Evolutionary conservation across 2,888 invertebrate genomes (phyloP).

Genomic region (Diabrotica balteata): DNA sequence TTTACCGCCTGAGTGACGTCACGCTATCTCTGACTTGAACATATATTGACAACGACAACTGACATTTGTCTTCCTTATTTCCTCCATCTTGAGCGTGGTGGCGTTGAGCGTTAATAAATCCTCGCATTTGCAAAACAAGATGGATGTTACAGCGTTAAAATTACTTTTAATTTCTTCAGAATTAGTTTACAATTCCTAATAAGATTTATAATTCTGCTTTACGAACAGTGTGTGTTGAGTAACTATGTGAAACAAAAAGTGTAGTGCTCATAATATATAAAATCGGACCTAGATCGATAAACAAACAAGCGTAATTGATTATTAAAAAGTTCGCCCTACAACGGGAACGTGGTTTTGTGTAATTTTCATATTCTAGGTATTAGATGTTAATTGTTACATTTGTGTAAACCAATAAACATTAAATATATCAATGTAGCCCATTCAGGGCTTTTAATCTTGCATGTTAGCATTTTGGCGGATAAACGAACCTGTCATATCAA

Average conservation of each 20-base stretch:
- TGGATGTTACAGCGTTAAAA: constrained; percentile 23
- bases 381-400: constrained; percentile 16
- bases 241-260: constrained; percentile 33
- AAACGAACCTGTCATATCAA: constrained; percentile 13
- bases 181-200: not conserved
- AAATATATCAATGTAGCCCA: constrained; percentile 5
- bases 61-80: constrained; percentile 4
- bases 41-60: not conserved
- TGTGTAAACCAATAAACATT: constrained; percentile 2
- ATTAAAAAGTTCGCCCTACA: constrained; percentile 26
- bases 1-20: too few relatives aligned
- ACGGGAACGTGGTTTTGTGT: constrained; percentile 26
- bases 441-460: constrained; percentile 14
- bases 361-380: constrained; percentile 24
- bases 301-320: constrained; percentile 41
- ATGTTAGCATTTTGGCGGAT: constrained; percentile 15
- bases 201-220: not conserved
- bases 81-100: constrained; percentile 6
- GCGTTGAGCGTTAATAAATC: constrained; percentile 4
- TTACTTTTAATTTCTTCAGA: constrained; percentile 8
- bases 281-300: constrained; percentile 34
- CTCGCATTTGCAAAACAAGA: constrained; percentile 18
- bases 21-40: too few relatives aligned
- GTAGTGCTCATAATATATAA: constrained; percentile 27
- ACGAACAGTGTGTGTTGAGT: constrained; percentile 6